These are phyloP conservation scores for Hydropsyche tenuis DNA, from an alignment of 1,140 invertebrate species.

Conservation along the genomic window DNA sequence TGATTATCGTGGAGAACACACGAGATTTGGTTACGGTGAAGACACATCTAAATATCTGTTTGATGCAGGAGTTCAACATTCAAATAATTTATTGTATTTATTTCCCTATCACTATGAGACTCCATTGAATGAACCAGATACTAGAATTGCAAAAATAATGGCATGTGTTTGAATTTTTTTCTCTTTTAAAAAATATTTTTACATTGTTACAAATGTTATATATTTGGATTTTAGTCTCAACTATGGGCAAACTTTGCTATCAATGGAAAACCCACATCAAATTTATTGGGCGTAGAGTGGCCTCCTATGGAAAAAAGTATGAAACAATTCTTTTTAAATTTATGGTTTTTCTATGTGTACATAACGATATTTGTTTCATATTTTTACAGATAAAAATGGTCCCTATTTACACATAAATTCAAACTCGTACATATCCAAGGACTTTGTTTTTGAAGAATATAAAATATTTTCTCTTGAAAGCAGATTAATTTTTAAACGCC, in stretches of 20 bases:
- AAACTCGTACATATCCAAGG: background rate
- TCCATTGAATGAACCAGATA: constrained; percentile 53
- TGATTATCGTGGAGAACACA: constrained; percentile 41
- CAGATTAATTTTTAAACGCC: too few species aligned
- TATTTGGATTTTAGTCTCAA: background rate
- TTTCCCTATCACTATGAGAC: constrained; percentile 51
- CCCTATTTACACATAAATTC: constrained; percentile 25
- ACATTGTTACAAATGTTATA: background rate
- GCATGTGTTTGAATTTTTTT: constrained; percentile 27
- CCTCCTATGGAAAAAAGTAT: constrained; percentile 6
- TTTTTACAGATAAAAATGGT: constrained; percentile 18
- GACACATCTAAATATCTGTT: constrained; percentile 56
- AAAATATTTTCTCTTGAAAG: background rate
- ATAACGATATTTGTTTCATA: too few species aligned
- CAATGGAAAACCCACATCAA: constrained; percentile 7
- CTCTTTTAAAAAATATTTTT: constrained; percentile 6
- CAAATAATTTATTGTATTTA: constrained; percentile 56
- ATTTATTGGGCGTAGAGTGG: background rate
- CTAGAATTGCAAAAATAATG: constrained; percentile 54
- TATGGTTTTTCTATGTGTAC: too few species aligned
- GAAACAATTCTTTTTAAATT: too few species aligned
- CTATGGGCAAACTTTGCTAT: constrained; percentile 30
- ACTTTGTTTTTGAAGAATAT: constrained; percentile 23
- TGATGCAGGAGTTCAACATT: constrained; percentile 57
- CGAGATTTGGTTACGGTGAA: constrained; percentile 55